A percentile compares a stretch with the other conserved stretches of the same genome.
Conservation (phyloP, 2,797 vertebrate genomes). For the Falco berigora region DNA sequence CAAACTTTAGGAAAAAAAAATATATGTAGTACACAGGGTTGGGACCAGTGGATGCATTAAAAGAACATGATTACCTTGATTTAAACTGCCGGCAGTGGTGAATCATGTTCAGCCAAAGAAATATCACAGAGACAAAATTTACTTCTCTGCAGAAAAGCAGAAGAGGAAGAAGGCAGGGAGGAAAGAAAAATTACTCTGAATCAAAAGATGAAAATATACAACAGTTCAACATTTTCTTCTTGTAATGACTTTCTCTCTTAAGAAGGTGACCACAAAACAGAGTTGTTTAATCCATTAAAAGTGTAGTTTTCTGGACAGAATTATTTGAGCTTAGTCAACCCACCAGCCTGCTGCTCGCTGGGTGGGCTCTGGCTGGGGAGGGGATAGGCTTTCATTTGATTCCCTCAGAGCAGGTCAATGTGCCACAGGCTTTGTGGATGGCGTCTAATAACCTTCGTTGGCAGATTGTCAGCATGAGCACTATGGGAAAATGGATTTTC, state of each 20-base stretch:
- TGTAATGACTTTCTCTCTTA: not conserved
- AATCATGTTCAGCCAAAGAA: slow-evolving; percentile 59
- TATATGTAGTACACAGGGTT: not conserved
- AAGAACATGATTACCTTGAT: slow-evolving; percentile 35
- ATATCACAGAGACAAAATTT: slow-evolving; percentile 29
- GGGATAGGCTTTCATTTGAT: not conserved
- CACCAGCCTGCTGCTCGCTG: slow-evolving; percentile 29
- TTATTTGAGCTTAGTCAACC: slow-evolving; percentile 1
- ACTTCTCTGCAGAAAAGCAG: not conserved
- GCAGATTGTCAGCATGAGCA: not conserved
- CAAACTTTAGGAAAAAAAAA: not conserved
- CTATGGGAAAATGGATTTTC: not conserved
- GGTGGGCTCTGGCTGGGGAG: slow-evolving; percentile 28
- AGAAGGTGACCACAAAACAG: slow-evolving; percentile 20
- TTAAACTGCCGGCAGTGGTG: not conserved
- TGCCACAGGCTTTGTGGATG: not conserved
- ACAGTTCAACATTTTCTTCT: not conserved
- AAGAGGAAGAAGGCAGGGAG: not conserved
- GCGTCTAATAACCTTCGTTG: slow-evolving; percentile 11
- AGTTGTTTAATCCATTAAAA: slow-evolving; percentile 57
- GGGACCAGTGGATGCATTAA: not conserved
- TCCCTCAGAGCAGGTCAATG: not conserved
- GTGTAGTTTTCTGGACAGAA: not conserved
- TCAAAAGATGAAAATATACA: slow-evolving; percentile 10
- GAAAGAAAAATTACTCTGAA: slow-evolving; percentile 27